phyloP scores from a whole-genome alignment of 1,140 invertebrate species.

The Neotoxoptera formosana region DNA sequence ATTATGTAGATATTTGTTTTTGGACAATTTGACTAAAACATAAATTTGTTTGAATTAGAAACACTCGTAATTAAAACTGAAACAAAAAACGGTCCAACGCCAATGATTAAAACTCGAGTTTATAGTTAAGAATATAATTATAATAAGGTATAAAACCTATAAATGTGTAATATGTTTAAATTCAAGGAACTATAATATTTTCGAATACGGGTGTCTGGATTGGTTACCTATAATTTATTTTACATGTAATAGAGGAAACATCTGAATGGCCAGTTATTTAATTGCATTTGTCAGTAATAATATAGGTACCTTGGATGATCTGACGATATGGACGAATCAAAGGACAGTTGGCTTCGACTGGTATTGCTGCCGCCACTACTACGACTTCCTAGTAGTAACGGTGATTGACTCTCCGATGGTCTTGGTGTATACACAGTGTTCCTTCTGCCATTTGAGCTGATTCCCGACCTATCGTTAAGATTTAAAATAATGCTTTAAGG shows the following conservation, averaged over 20 bases:
- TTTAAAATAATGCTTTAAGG: neutral
- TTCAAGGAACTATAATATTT: neutral
- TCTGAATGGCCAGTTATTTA: neutral
- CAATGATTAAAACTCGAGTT: too few relatives aligned
- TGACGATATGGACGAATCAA: constrained; percentile 26
- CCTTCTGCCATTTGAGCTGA: constrained; percentile 60
- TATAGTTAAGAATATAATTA: too few relatives aligned
- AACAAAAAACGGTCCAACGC: neutral
- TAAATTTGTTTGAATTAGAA: too few relatives aligned
- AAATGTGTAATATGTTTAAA: neutral
- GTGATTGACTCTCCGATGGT: constrained; percentile 73
- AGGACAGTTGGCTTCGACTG: constrained; percentile 57
- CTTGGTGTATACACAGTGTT: constrained; percentile 51
- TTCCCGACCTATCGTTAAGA: neutral
- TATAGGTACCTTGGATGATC: constrained; percentile 27
- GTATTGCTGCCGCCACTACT: constrained; percentile 51
- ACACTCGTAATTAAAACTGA: too few relatives aligned
- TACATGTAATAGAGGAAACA: neutral
- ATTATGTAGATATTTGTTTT: neutral
- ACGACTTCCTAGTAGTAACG: constrained; percentile 67
- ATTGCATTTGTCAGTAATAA: neutral
- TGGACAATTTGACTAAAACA: too few relatives aligned
- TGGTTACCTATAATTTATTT: neutral
- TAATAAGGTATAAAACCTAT: neutral
- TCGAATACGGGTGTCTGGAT: neutral